Base-by-base conservation (phyloP, 2,888 invertebrate species). In the Orthosia gothica region DNA sequence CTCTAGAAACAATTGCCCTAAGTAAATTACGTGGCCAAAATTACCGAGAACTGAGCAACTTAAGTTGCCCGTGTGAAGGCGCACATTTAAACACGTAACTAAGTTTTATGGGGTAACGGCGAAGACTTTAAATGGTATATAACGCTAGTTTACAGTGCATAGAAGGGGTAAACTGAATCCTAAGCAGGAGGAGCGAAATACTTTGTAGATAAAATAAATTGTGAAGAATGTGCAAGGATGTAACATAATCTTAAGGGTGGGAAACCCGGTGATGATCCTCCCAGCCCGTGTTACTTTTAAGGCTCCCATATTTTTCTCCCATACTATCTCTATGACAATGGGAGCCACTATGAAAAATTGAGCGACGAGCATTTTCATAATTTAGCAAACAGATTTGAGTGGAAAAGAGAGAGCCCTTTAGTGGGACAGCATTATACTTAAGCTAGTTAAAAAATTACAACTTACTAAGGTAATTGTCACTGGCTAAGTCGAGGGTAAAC, bases 71-170 rank as follows among this genome's bases (percentile, higher is more conserved):
- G 59, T 76, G 15, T 69, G 15, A 7, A 23, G 18, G 2, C 9
- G 2, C 13, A 59, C 13, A 23, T 23, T 62, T 69, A 70, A 66
- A 75, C 49, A 63, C 62, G 52, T 79, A 76, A 75, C 70, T 23
- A 67, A 63, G n/a, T 58, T 79, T 79, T 79, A 81, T 79, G 52
- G 57, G 18, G 40, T 58, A 45, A 20, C 50, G 0, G 11, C n/a
- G 13, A n/a, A 54, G 49, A 66, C 62, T 45, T 26, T 62, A 26
- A 68, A 74, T 12, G 32, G 55, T 57, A 55, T 50, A 32, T 70
- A 49, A 74, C 9, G 47, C 23, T 26, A 45, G 20, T 67, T 71
- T 52, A 49, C 65, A 58, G 54, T 49, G 16, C 20, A 54, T 3
- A 18, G 54, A 50, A 26, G 49, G 11, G n/a, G 40, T 59, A 59